These are phyloP conservation scores for Leptopterna dolabrata DNA, from an alignment of 2,888 invertebrate genomes.

Conservation along the genomic window DNA sequence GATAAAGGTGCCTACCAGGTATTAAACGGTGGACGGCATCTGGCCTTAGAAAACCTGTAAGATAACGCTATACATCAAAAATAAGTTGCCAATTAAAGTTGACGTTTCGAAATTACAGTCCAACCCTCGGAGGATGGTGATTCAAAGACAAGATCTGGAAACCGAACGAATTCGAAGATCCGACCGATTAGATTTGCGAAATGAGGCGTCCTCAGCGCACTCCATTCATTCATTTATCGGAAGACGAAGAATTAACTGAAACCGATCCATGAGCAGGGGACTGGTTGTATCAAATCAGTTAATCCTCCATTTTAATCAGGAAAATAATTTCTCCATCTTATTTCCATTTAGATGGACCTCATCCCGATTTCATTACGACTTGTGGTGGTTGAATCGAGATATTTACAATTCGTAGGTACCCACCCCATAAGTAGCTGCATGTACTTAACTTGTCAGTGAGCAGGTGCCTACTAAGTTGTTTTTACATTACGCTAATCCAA, in stretches of 20 bases:
- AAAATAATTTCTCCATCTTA: constrained; percentile 3
- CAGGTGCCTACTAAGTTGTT: too few relatives aligned
- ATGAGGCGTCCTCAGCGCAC: background rate
- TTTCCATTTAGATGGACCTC: constrained; percentile 10
- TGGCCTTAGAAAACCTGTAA: background rate
- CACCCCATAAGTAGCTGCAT: too few relatives aligned
- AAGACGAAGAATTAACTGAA: constrained; percentile 20
- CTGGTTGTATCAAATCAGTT: constrained; percentile 5
- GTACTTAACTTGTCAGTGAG: too few relatives aligned
- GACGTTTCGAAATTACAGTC: constrained; percentile 8
- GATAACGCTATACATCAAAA: background rate
- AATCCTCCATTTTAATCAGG: constrained; percentile 24
- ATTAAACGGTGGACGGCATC: background rate
- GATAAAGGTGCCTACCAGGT: background rate
- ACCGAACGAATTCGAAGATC: constrained; percentile 20
- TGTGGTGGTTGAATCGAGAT: too few relatives aligned
- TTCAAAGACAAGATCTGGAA: constrained; percentile 5
- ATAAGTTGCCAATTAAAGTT: constrained; percentile 3
- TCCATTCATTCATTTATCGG: constrained; percentile 31
- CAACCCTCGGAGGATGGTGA: background rate
- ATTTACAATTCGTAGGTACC: too few relatives aligned
- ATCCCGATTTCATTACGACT: background rate
- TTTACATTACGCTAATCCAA: too few relatives aligned
- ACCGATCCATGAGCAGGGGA: constrained; percentile 9
- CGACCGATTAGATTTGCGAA: constrained; percentile 32